These are phyloP conservation scores for Catagonus wagneri DNA, from an alignment of 2,113 vertebrate genomes.

Conservation along the genomic window DNA sequence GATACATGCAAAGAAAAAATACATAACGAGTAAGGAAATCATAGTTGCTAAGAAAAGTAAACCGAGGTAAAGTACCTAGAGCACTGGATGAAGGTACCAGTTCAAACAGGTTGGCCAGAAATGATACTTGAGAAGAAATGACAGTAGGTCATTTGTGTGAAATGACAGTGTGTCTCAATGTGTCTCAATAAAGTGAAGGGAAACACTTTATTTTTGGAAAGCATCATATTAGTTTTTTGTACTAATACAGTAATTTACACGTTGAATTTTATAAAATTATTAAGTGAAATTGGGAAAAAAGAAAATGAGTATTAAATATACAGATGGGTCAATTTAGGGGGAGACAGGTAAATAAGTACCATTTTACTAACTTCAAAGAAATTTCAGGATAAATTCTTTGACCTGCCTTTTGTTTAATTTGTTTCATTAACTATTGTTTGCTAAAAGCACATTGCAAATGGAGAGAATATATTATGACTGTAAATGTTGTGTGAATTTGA, in stretches of 20 bases:
- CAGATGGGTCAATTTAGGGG: background rate
- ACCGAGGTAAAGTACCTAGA: too few species aligned
- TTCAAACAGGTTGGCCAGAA: too few species aligned
- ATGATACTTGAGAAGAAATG: too few species aligned
- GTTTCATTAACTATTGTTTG: conserved; percentile 22
- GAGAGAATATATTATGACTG: background rate
- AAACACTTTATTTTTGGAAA: background rate
- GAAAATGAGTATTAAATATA: background rate
- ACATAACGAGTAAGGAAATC: too few species aligned
- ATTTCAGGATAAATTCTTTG: background rate
- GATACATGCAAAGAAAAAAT: too few species aligned
- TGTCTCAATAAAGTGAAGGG: too few species aligned
- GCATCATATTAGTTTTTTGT: background rate
- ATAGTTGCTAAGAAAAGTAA: too few species aligned
- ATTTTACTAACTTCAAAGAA: background rate
- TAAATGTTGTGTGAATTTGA: background rate
- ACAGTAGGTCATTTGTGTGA: too few species aligned
- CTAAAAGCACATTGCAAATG: background rate
- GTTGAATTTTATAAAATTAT: conserved; percentile 20
- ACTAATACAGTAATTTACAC: background rate
- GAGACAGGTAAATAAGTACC: background rate
- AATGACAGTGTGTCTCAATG: too few species aligned
- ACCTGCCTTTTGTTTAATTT: conserved; percentile 36
- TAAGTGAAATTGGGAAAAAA: background rate
- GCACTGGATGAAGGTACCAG: too few species aligned